Conservation (phyloP, 2,113 vertebrate genomes). For the Zosterops borbonicus region DNA sequence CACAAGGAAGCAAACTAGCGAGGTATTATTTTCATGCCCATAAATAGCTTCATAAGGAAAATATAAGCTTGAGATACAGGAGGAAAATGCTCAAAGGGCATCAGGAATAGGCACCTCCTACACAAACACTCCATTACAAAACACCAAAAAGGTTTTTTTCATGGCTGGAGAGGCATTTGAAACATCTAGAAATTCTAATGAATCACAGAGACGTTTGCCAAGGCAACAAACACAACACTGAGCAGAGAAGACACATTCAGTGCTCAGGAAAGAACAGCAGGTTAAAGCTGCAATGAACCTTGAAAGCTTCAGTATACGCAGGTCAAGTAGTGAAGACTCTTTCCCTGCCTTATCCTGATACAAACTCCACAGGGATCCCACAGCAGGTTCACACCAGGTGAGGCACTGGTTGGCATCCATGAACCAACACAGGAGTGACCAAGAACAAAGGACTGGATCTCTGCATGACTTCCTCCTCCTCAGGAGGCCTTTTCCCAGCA, state of each 20-base stretch:
- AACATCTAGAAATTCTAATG: slow-evolving; percentile 33
- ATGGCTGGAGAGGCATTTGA: not conserved
- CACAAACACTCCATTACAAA: not conserved
- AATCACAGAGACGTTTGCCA: not conserved
- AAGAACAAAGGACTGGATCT: not conserved
- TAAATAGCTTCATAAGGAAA: not conserved
- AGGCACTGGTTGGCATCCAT: not conserved
- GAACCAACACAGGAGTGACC: not conserved
- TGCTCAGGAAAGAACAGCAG: not conserved
- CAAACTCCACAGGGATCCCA: not conserved
- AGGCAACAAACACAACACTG: not conserved
- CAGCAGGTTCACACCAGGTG: not conserved
- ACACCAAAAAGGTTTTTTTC: not conserved
- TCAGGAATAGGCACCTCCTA: slow-evolving; percentile 21
- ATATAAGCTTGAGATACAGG: not conserved
- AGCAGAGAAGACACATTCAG: not conserved
- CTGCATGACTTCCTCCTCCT: not conserved
- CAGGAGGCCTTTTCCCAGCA: not conserved
- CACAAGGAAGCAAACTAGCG: not conserved
- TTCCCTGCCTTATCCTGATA: not conserved
- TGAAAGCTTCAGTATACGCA: not conserved
- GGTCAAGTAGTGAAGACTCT: not conserved
- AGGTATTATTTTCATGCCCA: not conserved
- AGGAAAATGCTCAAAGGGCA: slow-evolving; percentile 1
- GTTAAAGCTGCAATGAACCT: not conserved